Evolutionary conservation across 2,113 vertebrate genomes (phyloP), one percentile per base, ranked within the genome.

Genomic region (Sula dactylatra): DNA sequence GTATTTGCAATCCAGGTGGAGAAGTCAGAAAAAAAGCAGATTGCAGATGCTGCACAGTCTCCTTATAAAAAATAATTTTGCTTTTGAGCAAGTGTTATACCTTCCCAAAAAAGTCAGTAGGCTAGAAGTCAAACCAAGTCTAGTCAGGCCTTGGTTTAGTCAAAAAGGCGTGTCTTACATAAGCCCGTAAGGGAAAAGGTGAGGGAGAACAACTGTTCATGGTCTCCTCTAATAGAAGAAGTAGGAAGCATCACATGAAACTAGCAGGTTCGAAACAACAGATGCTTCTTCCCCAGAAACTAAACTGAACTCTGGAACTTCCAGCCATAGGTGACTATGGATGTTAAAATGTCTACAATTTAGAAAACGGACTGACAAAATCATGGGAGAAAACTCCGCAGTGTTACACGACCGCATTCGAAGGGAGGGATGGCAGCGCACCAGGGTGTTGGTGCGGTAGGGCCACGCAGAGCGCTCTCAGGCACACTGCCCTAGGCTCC

Each of bases 381-480:
- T 25, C 20, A 40, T 1, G 16, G 56, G 22, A n/a, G 22, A 36
- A 29, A 32, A 38, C 16, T 18, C 27, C 0, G 2, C 10, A 11
- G 59, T 20, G 3, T 34, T 21, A 61, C 22, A 10, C 0, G 2
- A 7, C 20, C 0, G 4, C 1, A 3, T 24, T 38, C 7, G 5
- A 52, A 52, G 44, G 29, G 49, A 50, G n/a, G 16, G 40, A 11
- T 16, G 55, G 17, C 25, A 19, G 50, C 4, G 1, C 47, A 11
- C 36, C 7, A 4, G 10, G 50, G 36, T 11, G 25, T 7, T 16
- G 38, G 14, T 4, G 19, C 6, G 3, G 24, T 5, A 4, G 54
- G 25, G 50, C 14, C 1, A 4, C 21, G 22, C 25, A 47, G 61
- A 14, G 11, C 0, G 5, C 13, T 47, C 29, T 16, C 12, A 6